Base-by-base conservation (phyloP, 1,140 invertebrate species). In the Pseudomyrmex concolor region DNA sequence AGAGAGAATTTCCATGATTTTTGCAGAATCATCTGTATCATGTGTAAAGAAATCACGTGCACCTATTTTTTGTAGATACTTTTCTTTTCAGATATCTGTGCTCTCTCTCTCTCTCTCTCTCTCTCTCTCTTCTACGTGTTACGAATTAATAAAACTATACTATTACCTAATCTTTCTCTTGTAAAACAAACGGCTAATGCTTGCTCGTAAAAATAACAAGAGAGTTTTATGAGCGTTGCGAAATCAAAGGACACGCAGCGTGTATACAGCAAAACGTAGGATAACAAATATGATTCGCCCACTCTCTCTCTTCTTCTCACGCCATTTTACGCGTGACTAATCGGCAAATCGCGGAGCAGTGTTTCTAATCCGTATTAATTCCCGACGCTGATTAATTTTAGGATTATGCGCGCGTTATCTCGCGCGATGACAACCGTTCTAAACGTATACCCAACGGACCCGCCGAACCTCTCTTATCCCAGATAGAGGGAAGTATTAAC, bases 341-440 rank as follows among this genome's bases (percentile, higher is more conserved):
- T 50, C 51, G 54, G 51, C 51, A 57, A 78, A 78, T 70, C 76
- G 76, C 43, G 50, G 45, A 48, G 10, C 54, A 17, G 12, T 66
- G 43, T 48, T 70, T 71, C 66, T 70, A 80, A 70, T 71, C 66
- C 76, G 54, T 25, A 71, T 80, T 80, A 71, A 80, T 80, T 80
- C 76, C 19, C 55, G 54, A 12, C 34, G 54, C 43, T 80, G 66
- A 80, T 80, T 80, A 80, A 80, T 80, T 80, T 43, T 43, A 19
- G 76, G 19, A 80, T 80, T 80, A 71, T 71, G 54, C 66, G 43
- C 76, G 66, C 76, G 76, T 71, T 80, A 80, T 80, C 76, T 80
- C 54, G 66, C 54, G 66, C 76, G 54, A 71, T 71, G 76, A 80
- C 76, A 80, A 71, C 76, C 66, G 54, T 80, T 70, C 43, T 45